phyloP scores from a whole-genome alignment of 2,113 vertebrate species.

The Phaethornis superciliosus region DNA sequence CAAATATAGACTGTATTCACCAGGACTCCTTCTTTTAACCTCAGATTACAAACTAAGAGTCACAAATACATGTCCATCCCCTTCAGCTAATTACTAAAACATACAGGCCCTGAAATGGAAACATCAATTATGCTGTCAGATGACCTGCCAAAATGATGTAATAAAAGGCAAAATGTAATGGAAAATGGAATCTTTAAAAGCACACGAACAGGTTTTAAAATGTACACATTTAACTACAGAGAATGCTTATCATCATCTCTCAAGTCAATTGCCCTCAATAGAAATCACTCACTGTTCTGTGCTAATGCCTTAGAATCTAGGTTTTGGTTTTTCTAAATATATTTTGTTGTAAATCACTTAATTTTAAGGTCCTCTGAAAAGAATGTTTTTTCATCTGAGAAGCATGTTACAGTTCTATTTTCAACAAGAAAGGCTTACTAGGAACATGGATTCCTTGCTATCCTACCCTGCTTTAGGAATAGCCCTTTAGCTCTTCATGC shows the following conservation, averaged over 20 bases:
- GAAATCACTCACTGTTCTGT: background rate
- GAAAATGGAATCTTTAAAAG: conserved; percentile 8
- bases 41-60: background rate
- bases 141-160: background rate
- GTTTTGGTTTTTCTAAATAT: background rate
- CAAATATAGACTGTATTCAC: background rate
- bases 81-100: conserved; percentile 16
- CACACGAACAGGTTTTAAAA: background rate
- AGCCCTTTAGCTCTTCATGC: background rate
- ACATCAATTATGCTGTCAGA: conserved; percentile 10
- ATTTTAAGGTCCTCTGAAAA: background rate
- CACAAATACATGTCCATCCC: background rate
- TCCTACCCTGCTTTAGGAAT: background rate
- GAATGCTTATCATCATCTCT: background rate
- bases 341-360: background rate
- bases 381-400: background rate
- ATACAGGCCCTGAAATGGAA: conserved; percentile 1
- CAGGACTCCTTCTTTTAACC: background rate
- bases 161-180: background rate
- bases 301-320: background rate
- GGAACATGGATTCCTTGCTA: background rate
- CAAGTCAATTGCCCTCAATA: background rate
- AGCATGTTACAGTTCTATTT: background rate
- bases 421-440: background rate
- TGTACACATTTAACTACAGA: background rate